A percentile compares a stretch with the other conserved stretches of the same genome.
Conservation (phyloP, 92 coral and sea anemone species). For the Porites lobata region DNA sequence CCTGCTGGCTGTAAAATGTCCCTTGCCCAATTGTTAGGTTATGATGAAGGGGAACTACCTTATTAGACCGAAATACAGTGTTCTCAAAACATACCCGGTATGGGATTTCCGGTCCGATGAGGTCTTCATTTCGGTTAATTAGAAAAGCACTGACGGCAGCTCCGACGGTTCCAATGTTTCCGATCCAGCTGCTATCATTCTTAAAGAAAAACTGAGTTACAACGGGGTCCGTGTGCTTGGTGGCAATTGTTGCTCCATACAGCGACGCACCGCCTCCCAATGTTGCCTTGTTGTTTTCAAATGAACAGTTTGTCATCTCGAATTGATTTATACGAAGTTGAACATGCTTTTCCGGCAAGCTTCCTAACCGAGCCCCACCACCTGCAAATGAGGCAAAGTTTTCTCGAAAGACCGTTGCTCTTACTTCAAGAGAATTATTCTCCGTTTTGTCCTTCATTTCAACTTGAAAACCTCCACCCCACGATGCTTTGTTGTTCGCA, state of each 20-base stretch:
- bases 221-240: background rate
- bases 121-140: slow-evolving; percentile 82
- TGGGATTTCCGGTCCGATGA: slow-evolving; percentile 83
- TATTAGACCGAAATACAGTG: slow-evolving; percentile 54
- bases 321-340: slow-evolving; percentile 46
- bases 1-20: slow-evolving; percentile 82
- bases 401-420: slow-evolving; percentile 40
- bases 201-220: slow-evolving; percentile 2
- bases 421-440: slow-evolving; percentile 44
- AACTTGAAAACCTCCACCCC: slow-evolving; percentile 93
- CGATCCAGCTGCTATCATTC: slow-evolving; percentile 1
- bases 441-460: slow-evolving; percentile 60
- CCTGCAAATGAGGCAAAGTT: slow-evolving; percentile 77
- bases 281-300: slow-evolving; percentile 51
- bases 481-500: slow-evolving; percentile 71
- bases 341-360: slow-evolving; percentile 17
- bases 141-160: slow-evolving; percentile 89
- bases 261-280: slow-evolving; percentile 79
- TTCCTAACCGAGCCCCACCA: slow-evolving; percentile 86
- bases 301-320: slow-evolving; percentile 42
- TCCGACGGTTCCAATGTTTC: slow-evolving; percentile 84
- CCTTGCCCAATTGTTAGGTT: slow-evolving; percentile 81
- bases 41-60: slow-evolving; percentile 38
- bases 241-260: slow-evolving; percentile 64
- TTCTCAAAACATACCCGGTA: slow-evolving; percentile 62